Percentiles rank a stretch among this genome's conserved stretches.
These are phyloP conservation scores for Odontamblyopus rebecca DNA, from an alignment of 2,797 vertebrate genomes.

Conservation along the genomic window DNA sequence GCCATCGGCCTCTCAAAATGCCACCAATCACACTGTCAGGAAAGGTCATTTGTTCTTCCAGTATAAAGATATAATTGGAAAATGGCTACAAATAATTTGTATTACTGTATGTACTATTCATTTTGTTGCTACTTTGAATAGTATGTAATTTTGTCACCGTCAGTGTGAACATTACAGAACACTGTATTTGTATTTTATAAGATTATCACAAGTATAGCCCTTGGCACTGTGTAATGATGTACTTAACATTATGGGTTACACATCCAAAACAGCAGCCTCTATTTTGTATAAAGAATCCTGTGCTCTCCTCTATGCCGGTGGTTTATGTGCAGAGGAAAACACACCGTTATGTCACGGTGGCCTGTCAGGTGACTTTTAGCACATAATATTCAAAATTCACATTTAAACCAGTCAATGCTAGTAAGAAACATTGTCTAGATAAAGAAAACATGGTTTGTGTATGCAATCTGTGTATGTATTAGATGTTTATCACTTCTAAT, in stretches of 20 bases:
- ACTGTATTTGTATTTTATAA: neutral
- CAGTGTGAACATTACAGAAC: neutral
- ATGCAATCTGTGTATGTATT: too few species aligned
- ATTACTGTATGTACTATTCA: too few species aligned
- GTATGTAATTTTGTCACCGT: neutral
- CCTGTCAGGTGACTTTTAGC: neutral
- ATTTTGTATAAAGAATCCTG: neutral
- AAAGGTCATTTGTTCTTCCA: neutral
- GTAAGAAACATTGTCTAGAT: too few species aligned
- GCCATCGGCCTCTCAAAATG: neutral
- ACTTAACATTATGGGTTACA: slow-evolving; percentile 1
- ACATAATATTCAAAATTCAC: neutral
- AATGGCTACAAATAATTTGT: too few species aligned
- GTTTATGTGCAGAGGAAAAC: neutral
- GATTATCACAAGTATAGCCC: neutral
- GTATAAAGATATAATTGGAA: neutral
- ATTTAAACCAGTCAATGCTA: neutral
- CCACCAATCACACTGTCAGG: neutral
- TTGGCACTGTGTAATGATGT: too few species aligned
- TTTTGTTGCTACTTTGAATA: neutral
- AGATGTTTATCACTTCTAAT: neutral
- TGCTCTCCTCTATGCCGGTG: neutral
- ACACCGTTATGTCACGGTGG: neutral
- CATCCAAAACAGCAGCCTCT: slow-evolving; percentile 9
- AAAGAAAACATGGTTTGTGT: too few species aligned